Evolutionary conservation across 2,888 invertebrate genomes (phyloP), one percentile per base, ranked within the genome.

Genomic region (Eupithecia insigniata): DNA sequence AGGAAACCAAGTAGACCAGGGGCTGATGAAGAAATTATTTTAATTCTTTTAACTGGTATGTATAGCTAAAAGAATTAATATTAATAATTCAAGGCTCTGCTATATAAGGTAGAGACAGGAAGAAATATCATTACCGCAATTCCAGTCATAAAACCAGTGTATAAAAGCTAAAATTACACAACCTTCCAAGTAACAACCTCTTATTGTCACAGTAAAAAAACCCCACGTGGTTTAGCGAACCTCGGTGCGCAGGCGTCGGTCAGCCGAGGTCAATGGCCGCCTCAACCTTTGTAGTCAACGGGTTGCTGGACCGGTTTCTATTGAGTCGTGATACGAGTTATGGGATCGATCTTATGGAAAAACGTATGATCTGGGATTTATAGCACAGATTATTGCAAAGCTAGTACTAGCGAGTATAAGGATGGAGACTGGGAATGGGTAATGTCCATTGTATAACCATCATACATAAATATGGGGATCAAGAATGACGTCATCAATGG

Each of bases 161-260:
- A 34, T 61, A 43, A 66, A 66, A 18, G 2, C 30, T 18, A 60
- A 60, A 60, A 60, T 55, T 30, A 30, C 18, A 60, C 60, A 18
- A 64, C 32, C 14, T 34, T n/a, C 10, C 10, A 32, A 62, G 6
- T 12, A 26, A 64, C 64, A 26, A 64, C 36, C 22, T 64, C 46
- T 22, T 69, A 69, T 51, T 70, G 71, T 60, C 73, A 74, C 69
- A 75, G 74, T 77, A 75, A 77, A 76, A 77, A 73, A 72, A 72
- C 61, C 34, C 72, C 76, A 76, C 72, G 74, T 76, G 76, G 70
- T 66, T 36, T 36, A 36, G 88, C 89, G 87, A 89, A 88, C 84
- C 81, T 79, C 85, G 87, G 82, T 90, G 92, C 91, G 92, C 92
- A 78, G 83, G 90, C 92, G 91, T 81, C 90, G 92, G 92, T 92